Evolutionary conservation across 2,888 invertebrate species (phyloP).

Genomic region (Leptura quadrifasciata): DNA sequence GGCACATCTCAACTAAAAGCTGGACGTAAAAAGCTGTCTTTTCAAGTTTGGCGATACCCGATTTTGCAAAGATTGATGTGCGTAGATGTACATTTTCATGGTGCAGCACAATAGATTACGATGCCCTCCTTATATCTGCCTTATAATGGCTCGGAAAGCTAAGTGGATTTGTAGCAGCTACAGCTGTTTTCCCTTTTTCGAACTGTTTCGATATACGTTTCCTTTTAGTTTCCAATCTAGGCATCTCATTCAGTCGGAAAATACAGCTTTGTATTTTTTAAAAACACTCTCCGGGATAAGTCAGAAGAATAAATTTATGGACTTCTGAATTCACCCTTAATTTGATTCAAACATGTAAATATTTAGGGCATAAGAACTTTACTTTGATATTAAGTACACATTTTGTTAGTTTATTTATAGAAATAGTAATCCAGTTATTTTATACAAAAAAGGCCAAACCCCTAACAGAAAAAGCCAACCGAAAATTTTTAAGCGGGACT

Average conservation of each 20-base stretch:
- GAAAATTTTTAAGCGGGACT: no score
- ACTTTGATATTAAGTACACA: no score
- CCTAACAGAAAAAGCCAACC: no score
- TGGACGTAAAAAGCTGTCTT: conserved; percentile 32
- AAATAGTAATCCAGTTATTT: no score
- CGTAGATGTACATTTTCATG: conserved; percentile 43
- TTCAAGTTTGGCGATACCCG: conserved; percentile 37
- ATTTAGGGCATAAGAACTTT: no score
- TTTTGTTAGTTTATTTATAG: no score
- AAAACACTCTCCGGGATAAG: neutral
- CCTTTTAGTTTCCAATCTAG: neutral
- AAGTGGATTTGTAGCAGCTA: conserved; percentile 47
- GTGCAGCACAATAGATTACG: conserved; percentile 40
- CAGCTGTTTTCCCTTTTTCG: conserved; percentile 38
- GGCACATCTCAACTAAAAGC: conserved; percentile 22
- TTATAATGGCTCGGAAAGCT: conserved; percentile 48
- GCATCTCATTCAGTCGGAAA: conserved; percentile 2
- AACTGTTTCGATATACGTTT: conserved; percentile 9
- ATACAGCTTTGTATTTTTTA: neutral
- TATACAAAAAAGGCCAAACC: no score
- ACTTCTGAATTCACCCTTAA: no score
- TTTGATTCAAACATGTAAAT: no score
- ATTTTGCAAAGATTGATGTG: conserved; percentile 49
- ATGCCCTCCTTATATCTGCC: conserved; percentile 38
- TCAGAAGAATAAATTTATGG: neutral